Evolutionary conservation across 2,797 vertebrate species (phyloP).

Genomic region (Sternarchorhynchus goeldii): DNA sequence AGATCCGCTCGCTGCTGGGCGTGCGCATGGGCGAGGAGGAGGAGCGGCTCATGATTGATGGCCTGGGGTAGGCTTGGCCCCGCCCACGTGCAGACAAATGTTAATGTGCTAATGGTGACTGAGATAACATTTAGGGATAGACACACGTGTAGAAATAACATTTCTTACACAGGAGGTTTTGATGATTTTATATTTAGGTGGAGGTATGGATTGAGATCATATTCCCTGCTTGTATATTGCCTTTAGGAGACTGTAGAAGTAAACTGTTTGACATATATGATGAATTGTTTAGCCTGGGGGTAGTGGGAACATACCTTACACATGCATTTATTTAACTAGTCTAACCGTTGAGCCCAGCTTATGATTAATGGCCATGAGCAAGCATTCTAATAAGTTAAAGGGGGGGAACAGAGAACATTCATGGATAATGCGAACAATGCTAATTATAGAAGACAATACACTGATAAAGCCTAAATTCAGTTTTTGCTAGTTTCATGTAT

Average conservation of each 20-base stretch:
- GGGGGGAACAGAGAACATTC: background rate
- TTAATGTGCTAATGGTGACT: background rate
- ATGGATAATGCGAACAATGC: background rate
- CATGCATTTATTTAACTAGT: constrained; percentile 11
- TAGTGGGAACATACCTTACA: background rate
- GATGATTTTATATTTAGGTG: no score
- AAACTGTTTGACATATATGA: background rate
- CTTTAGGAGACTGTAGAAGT: no score
- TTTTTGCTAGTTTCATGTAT: background rate
- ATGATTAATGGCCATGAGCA: background rate
- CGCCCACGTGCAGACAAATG: background rate
- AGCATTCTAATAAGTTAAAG: background rate
- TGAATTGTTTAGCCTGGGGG: constrained; percentile 5
- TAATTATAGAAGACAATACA: constrained; percentile 3
- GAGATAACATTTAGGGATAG: no score
- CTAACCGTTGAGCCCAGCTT: background rate
- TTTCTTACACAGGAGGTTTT: no score
- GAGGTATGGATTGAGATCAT: no score
- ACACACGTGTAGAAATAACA: no score
- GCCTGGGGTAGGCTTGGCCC: constrained; percentile 80
- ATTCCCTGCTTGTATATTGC: no score
- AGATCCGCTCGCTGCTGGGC: constrained; percentile 93
- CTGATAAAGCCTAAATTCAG: background rate
- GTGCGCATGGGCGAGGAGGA: constrained; percentile 98
- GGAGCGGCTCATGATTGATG: constrained; percentile 96